Evolutionary conservation across 1,140 invertebrate species (phyloP), one percentile per base, ranked within the genome.

Genomic region (Drosophila oshimai): DNA sequence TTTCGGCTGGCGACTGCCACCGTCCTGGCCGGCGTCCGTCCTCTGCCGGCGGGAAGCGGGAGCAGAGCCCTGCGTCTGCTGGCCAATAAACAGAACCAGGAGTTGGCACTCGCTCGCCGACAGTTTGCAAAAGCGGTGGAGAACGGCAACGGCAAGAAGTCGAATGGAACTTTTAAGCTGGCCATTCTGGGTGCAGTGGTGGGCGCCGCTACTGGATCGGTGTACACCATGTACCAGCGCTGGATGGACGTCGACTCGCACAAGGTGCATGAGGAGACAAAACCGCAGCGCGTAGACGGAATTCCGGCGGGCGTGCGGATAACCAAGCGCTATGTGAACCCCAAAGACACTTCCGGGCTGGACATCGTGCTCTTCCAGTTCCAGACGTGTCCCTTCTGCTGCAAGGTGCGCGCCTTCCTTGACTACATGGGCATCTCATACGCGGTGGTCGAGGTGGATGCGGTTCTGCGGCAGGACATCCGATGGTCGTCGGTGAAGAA

Each of bases 341-440:
- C 93, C 6, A 92, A 93, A 12, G 96, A 98, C 91, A 92, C 92
- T 4, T 95, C 93, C 50, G 95, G 95, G 7, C 92, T 99, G 39
- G 95, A 98, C 75, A 91, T 99, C 12, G 96, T 96, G 0, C 92
- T 99, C 17, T 99, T 96, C 90, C 98, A 99, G 93, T 99, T 98
- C 91, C 96, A 98, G 84, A 98, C 97, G 2, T 99, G 98, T 91
- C 99, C 99, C 24, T 99, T 99, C 92, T 99, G 99, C 91, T 99
- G 98, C 88, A 99, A 99, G 93, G 97, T 99, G 0, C 93, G 99
- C 64, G 95, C 97, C 12, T 97, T 97, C 91, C 92, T 99, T 3
- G 98, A 99, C 92, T 98, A 96, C 84, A 95, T 96, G 92, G 98
- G 98, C 3, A 93, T 99, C 46, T 97, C 96, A 0, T 99, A 99